Conservation (phyloP, 2,797 vertebrate genomes). For the Bovichtus diacanthus region DNA sequence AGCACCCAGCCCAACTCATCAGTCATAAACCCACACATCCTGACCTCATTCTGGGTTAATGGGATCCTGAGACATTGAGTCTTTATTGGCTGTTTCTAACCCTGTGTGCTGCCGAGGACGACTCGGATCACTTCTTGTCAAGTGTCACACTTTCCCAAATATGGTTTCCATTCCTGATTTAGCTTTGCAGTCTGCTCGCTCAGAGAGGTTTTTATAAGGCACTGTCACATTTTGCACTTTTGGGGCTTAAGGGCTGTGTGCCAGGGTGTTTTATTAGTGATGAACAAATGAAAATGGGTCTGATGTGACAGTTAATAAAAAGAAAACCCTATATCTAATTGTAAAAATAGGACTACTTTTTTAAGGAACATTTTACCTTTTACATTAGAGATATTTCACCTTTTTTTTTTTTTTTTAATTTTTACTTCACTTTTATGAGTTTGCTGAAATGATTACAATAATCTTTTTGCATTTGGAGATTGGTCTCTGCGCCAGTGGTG, state of each 20-base stretch:
- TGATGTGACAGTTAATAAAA: background rate
- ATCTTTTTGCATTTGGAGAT: too few species aligned
- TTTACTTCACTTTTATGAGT: too few species aligned
- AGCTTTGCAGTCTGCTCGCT: slow-evolving; percentile 18
- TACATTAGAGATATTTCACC: background rate
- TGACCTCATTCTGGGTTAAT: slow-evolving; percentile 59
- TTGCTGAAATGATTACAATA: too few species aligned
- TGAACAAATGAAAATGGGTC: background rate
- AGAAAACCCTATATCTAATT: background rate
- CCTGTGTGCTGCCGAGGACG: slow-evolving; percentile 15
- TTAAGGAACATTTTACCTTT: background rate
- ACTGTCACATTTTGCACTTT: background rate
- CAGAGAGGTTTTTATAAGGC: background rate
- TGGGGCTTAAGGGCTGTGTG: background rate
- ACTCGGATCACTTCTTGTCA: slow-evolving; percentile 11
- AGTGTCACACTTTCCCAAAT: slow-evolving; percentile 34
- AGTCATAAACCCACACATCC: slow-evolving; percentile 34
- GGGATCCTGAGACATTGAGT: slow-evolving; percentile 58
- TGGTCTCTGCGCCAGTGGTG: too few species aligned
- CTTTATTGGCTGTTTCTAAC: slow-evolving; percentile 51
- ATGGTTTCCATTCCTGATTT: slow-evolving; percentile 53
- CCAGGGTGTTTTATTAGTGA: background rate
- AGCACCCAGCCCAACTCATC: slow-evolving; percentile 16
- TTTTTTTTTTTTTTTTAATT: background rate
- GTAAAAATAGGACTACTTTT: background rate